Conservation (phyloP, 2,113 vertebrate genomes). For the Brienomyrus brachyistius region DNA sequence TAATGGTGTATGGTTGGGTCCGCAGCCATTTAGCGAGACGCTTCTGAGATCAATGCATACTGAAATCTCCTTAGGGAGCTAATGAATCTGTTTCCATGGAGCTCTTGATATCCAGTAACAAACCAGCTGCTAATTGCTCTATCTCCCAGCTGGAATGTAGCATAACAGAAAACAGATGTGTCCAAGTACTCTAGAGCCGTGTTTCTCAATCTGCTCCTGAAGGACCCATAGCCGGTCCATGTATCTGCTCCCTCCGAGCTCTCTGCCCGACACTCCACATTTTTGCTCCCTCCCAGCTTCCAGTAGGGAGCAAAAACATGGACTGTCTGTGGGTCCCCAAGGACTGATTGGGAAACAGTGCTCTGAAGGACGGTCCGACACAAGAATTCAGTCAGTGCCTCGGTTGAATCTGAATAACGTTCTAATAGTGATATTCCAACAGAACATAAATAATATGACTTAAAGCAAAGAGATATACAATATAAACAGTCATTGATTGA, state of each 20-base stretch:
- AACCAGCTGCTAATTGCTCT: not conserved
- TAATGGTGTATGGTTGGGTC: not conserved
- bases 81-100: not conserved
- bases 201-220: not conserved
- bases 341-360: not conserved
- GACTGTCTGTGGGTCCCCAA: not conserved
- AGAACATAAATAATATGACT: not conserved
- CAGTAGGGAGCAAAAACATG: not conserved
- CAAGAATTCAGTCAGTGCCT: not conserved
- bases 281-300: not conserved
- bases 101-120: not conserved
- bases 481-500: not conserved
- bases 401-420: not conserved
- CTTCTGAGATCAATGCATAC: constrained; percentile 1
- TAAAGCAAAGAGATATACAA: not conserved
- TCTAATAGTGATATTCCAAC: not conserved
- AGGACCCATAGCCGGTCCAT: not conserved
- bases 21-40: not conserved
- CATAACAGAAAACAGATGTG: not conserved
- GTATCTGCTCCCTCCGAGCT: not conserved
- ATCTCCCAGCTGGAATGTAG: not conserved
- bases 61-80: not conserved
- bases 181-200: not conserved
- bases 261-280: not conserved
- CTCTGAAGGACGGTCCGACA: not conserved